Evolutionary conservation across 2,797 vertebrate genomes (phyloP), one percentile per base, ranked within the genome.

Genomic region (Phyllotis vaccarum): DNA sequence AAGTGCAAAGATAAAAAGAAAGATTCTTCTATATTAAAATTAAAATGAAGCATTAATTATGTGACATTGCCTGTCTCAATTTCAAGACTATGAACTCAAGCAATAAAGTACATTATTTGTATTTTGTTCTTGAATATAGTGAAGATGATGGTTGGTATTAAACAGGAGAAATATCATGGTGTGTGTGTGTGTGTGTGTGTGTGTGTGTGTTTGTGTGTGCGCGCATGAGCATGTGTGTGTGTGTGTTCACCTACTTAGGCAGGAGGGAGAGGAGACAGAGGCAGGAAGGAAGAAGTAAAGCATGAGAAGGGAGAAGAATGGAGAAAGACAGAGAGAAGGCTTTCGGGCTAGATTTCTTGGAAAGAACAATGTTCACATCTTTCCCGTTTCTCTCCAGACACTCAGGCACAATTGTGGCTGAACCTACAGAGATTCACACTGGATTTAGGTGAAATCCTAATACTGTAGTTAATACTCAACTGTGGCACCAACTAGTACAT

Each of bases 81-180:
- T 87, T 91, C 34, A 80, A 95, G 52, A 80, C 10, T 62, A 40
- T 10, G 49, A 74, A 7, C 2, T 92, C 11, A 92, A 85, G n/a
- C 0, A 83, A 95, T 75, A 68, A 93, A 56, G 3, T 81, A 81
- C 0, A 27, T 72, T 75, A 43, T 82, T 91, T 60, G 40, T 72
- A 6, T 66, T 92, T 78, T 88, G 31, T 5, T 85, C 22, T 89
- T 62, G 29, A 83, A 91, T 72, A 94, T 91, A 72, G 68, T 52
- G 16, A 94, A 89, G 13, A 12, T 14, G 40, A 82, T 17, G 24
- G 58, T 64, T 89, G 24, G 1, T 37, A 86, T 43, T 79, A 78
- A 68, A 87, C 1, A 29, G 80, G 21, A 49, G 68, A 89, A 7
- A 46, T 29, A 81, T 3, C 29, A n/a, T 2, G 21, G 21, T 24